These are phyloP conservation scores for Callyntrura guangdongensis DNA, from an alignment of 2,888 invertebrate species.

Conservation along the genomic window DNA sequence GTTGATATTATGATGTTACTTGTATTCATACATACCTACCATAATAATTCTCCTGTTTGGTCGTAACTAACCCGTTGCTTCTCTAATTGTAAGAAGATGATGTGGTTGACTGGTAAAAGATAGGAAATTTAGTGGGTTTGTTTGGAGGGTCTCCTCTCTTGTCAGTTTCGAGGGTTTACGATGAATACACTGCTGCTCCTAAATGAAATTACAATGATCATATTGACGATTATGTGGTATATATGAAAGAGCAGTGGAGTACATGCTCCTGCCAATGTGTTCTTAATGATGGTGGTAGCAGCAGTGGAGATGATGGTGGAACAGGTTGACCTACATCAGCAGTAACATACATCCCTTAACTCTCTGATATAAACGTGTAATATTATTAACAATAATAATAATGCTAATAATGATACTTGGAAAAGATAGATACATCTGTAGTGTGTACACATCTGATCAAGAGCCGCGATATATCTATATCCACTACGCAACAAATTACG, in stretches of 20 bases:
- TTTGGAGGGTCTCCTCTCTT: conserved; percentile 34
- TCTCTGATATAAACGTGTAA: background rate
- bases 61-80: conserved; percentile 1
- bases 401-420: conserved; percentile 2
- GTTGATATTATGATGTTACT: too few species aligned
- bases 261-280: conserved; percentile 60
- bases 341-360: conserved; percentile 64
- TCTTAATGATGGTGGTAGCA: conserved; percentile 14
- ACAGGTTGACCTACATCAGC: conserved; percentile 81
- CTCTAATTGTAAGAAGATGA: background rate
- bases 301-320: conserved; percentile 63
- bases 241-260: conserved; percentile 73
- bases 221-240: background rate
- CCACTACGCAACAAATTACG: background rate
- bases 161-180: conserved; percentile 15
- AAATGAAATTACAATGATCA: background rate
- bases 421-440: background rate
- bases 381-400: conserved; percentile 33
- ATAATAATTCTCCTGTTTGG: background rate
- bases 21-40: background rate
- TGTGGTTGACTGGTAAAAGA: conserved; percentile 38
- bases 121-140: background rate
- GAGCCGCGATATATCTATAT: background rate
- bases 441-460: background rate
- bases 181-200: conserved; percentile 11